A percentile compares a stretch with the other conserved stretches of the same genome.
Conservation (phyloP, 1,140 invertebrate genomes). For the Zaprionus gabonicus region DNA sequence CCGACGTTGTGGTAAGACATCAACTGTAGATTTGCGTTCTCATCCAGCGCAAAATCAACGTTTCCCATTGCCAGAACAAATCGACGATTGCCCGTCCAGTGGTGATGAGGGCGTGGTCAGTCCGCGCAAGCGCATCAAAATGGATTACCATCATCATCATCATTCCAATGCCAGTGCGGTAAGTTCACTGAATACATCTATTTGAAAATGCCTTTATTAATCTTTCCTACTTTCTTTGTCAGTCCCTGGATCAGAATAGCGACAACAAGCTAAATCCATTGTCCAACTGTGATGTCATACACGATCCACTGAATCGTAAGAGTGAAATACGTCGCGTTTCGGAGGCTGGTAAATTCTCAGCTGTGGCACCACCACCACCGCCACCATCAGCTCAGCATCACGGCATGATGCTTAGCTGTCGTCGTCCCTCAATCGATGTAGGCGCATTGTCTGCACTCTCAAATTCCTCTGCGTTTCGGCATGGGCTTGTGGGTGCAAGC, state of each 20-base stretch:
- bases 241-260: slow-evolving; percentile 46
- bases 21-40: slow-evolving; percentile 85
- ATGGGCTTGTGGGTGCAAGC: slow-evolving; percentile 64
- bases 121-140: slow-evolving; percentile 88
- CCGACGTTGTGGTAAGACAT: slow-evolving; percentile 80
- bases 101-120: slow-evolving; percentile 88
- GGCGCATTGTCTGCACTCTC: slow-evolving; percentile 65
- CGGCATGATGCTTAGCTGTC: slow-evolving; percentile 67
- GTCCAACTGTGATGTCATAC: slow-evolving; percentile 84
- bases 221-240: slow-evolving; percentile 18
- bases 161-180: slow-evolving; percentile 84
- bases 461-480: slow-evolving; percentile 64
- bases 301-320: slow-evolving; percentile 80
- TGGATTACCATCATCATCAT: slow-evolving; percentile 85
- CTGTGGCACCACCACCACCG: slow-evolving; percentile 46
- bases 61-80: slow-evolving; percentile 89
- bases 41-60: slow-evolving; percentile 89
- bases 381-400: slow-evolving; percentile 44
- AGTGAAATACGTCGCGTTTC: slow-evolving; percentile 77
- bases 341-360: slow-evolving; percentile 63
- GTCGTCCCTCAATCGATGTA: slow-evolving; percentile 83
- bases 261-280: slow-evolving; percentile 59
- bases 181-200: slow-evolving; percentile 25
- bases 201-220: neutral
- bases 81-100: slow-evolving; percentile 90